Evolutionary conservation across 2,888 invertebrate genomes (phyloP).

Genomic region (Andricus curvator): DNA sequence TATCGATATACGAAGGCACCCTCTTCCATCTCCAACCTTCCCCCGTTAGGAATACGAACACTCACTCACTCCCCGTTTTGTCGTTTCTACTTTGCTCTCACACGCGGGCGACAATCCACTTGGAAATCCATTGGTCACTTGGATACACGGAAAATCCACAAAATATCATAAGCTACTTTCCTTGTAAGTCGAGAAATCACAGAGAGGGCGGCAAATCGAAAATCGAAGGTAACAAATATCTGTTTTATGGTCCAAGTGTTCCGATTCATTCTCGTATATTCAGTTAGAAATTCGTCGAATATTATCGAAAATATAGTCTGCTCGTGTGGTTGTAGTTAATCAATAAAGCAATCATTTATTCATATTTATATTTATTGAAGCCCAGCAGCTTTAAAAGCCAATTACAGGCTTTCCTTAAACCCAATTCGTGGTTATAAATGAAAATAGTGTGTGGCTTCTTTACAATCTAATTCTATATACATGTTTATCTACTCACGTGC

Average conservation of each 20-base stretch:
- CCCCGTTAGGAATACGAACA: constrained; percentile 45
- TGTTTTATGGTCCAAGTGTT: constrained; percentile 14
- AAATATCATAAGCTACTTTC: constrained; percentile 72
- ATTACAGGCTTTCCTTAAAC: too few species aligned
- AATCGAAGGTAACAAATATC: constrained; percentile 32
- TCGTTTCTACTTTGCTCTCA: constrained; percentile 42
- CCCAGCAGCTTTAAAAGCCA: too few species aligned
- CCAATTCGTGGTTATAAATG: too few species aligned
- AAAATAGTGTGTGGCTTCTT: too few species aligned
- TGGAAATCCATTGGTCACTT: constrained; percentile 73
- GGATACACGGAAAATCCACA: constrained; percentile 72
- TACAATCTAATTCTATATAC: too few species aligned
- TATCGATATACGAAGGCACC: constrained; percentile 73
- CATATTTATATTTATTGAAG: too few species aligned
- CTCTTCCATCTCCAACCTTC: constrained; percentile 61
- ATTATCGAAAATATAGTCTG: neutral
- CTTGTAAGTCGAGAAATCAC: constrained; percentile 58
- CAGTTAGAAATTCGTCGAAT: neutral
- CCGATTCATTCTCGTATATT: neutral
- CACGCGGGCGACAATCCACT: constrained; percentile 54
- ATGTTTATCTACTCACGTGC: too few species aligned
- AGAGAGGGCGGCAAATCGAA: constrained; percentile 42
- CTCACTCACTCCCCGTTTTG: constrained; percentile 50
- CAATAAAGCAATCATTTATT: too few species aligned
- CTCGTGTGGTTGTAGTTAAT: neutral